phyloP scores from a whole-genome alignment of 2,113 vertebrate species.

The Dasypus novemcinctus region DNA sequence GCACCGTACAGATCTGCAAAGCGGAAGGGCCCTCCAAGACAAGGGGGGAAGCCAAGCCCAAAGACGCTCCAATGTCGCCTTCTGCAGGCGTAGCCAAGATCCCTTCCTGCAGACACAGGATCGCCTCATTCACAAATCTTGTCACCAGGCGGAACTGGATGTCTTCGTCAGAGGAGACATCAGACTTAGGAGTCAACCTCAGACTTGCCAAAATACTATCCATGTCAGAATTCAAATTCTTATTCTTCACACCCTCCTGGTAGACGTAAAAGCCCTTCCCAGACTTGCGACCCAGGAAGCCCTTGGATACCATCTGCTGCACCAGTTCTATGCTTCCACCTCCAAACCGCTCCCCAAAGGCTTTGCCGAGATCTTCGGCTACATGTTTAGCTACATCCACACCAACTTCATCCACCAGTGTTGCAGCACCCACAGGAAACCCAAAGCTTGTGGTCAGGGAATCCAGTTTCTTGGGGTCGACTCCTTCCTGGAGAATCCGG shows the following conservation, averaged over 20 bases:
- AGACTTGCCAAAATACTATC: constrained; percentile 88
- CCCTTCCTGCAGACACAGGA: constrained; percentile 95
- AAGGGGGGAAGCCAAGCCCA: constrained; percentile 95
- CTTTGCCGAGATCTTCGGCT: constrained; percentile 93
- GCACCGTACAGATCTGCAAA: constrained; percentile 91
- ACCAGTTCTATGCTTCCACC: constrained; percentile 91
- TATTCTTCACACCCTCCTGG: constrained; percentile 89
- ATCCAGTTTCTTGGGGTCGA: constrained; percentile 93
- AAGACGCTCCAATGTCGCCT: constrained; percentile 98
- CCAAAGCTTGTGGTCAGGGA: constrained; percentile 91
- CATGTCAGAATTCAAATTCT: constrained; percentile 89
- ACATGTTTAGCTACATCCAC: constrained; percentile 95
- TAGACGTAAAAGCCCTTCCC: constrained; percentile 96
- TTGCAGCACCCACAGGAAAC: constrained; percentile 94
- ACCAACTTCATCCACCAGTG: constrained; percentile 94
- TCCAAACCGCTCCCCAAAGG: constrained; percentile 93
- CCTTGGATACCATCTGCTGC: constrained; percentile 92
- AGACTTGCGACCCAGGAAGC: constrained; percentile 95
- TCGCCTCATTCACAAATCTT: constrained; percentile 95
- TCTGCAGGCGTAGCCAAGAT: constrained; percentile 92
- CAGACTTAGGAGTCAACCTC: constrained; percentile 85
- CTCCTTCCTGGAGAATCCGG: constrained; percentile 94
- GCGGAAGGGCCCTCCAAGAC: constrained; percentile 96
- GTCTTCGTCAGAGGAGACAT: constrained; percentile 74
- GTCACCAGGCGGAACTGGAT: constrained; percentile 55